phyloP scores from a whole-genome alignment of 2,888 invertebrate species.

The Cabera pusaria region DNA sequence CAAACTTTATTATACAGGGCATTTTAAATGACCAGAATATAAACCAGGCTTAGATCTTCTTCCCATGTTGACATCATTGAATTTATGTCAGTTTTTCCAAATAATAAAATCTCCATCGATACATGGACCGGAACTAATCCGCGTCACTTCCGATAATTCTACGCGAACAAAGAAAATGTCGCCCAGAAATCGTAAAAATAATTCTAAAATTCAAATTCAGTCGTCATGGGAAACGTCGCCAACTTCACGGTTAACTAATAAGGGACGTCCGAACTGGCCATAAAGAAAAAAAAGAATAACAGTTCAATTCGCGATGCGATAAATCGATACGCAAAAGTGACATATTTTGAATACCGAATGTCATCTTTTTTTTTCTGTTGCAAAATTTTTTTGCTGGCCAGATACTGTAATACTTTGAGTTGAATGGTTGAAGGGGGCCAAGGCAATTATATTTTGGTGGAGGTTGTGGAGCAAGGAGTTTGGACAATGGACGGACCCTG shows the following conservation, averaged over 20 bases:
- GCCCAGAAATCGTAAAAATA: slow-evolving; percentile 63
- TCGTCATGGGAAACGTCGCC: slow-evolving; percentile 79
- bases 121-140: slow-evolving; percentile 68
- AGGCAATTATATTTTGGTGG: slow-evolving; percentile 75
- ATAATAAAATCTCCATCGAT: slow-evolving; percentile 42
- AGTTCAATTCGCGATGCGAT: slow-evolving; percentile 63
- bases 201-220: slow-evolving; percentile 62
- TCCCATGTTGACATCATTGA: background rate
- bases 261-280: slow-evolving; percentile 45
- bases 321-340: slow-evolving; percentile 75
- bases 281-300: slow-evolving; percentile 41
- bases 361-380: slow-evolving; percentile 60
- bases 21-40: no score
- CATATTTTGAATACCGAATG: slow-evolving; percentile 78
- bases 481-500: slow-evolving; percentile 59
- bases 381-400: slow-evolving; percentile 40
- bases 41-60: no score
- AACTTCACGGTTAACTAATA: slow-evolving; percentile 72
- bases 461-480: slow-evolving; percentile 55
- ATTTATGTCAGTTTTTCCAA: slow-evolving; percentile 4
- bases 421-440: slow-evolving; percentile 64
- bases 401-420: slow-evolving; percentile 38
- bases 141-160: slow-evolving; percentile 63
- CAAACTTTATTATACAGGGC: no score
- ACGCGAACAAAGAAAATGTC: slow-evolving; percentile 55